Percentiles rank a stretch among this genome's conserved stretches.
Evolutionary conservation across 2,888 invertebrate genomes (phyloP).

Genomic region (Neria commutata): DNA sequence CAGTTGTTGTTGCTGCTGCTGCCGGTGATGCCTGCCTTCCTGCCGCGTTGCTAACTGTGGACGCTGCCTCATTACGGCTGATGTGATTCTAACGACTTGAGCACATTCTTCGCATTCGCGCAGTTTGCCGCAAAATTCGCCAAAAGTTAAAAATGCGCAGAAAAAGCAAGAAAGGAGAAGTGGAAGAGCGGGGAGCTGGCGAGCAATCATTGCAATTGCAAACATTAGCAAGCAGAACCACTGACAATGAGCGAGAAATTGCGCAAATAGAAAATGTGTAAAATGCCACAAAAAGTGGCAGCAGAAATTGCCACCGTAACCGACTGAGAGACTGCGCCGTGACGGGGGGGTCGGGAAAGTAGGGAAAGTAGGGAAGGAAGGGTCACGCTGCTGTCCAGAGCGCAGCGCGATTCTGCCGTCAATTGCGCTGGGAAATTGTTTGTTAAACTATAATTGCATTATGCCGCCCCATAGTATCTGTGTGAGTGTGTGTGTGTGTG

Average conservation of each 20-base stretch:
- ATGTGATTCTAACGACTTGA: constrained; percentile 23
- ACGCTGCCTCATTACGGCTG: constrained; percentile 21
- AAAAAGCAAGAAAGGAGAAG: no score
- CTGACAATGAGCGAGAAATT: background rate
- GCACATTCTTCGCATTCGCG: constrained; percentile 15
- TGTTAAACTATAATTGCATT: constrained; percentile 1
- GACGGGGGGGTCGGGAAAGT: no score
- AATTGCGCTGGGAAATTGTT: background rate
- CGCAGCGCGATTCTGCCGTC: background rate
- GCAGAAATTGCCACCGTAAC: background rate
- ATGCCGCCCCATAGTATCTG: no score
- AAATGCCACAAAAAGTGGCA: background rate
- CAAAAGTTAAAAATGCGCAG: background rate
- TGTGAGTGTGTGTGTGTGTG: background rate
- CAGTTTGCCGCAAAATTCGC: constrained; percentile 11
- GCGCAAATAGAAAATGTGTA: background rate
- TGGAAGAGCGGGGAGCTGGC: no score
- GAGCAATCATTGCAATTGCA: no score
- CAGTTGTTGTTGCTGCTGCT: no score
- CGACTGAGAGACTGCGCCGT: background rate
- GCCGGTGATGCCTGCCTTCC: no score
- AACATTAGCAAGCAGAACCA: background rate
- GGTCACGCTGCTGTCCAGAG: background rate
- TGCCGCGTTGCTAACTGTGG: no score
- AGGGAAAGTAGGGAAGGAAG: background rate